Base-by-base conservation (phyloP, 2,113 vertebrate species). In the Apaloderma vittatum region DNA sequence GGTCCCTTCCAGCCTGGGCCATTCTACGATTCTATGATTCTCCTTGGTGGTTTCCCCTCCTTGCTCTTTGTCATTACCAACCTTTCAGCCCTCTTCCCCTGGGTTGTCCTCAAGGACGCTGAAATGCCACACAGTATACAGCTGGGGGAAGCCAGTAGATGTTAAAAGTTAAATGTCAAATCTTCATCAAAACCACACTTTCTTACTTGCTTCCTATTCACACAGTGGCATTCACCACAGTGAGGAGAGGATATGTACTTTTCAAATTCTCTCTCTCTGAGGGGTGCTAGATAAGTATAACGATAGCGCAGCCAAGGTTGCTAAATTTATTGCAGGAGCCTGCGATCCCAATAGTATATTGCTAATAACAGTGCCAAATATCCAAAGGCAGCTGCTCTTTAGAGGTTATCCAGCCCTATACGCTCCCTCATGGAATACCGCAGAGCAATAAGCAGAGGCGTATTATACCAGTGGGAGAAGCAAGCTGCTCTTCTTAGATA, bases 291-390 rank as follows among this genome's bases (percentile, higher is more conserved):
- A 11, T 93, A 93, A 93, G 71, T 90, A 59, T 36, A 95, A 83
- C 2, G 7, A 86, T 88, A 96, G 79, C 36, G 46, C 86, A 94
- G 96, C 90, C 94, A 97, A 95, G 96, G 91, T 12, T 67, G 90
- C 95, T 97, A 92, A 95, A 96, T 96, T 93, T 95, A 97, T 97
- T 97, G 84, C 88, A 83, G 90, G 27, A 95, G 88, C 59, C 83
- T 94, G 48, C 45, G 94, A 96, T 97, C 96, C 95, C 95, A 92
- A 92, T 93, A 93, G 96, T 96, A 96, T 96, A 97, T 95, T 88
- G 95, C 94, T 97, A 97, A 96, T 91, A 97, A 78, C 93, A 78
- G 94, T 93, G 88, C 94, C 95, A 97, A 97, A 96, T 95, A 96
- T 90, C 95, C 96, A 88, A 96, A 97, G 95, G 95, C 96, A 92